Percentiles rank a stretch among this genome's conserved stretches.
These are phyloP conservation scores for Hirtodrosophila duncani DNA, from an alignment of 2,888 invertebrate genomes.

Conservation along the genomic window DNA sequence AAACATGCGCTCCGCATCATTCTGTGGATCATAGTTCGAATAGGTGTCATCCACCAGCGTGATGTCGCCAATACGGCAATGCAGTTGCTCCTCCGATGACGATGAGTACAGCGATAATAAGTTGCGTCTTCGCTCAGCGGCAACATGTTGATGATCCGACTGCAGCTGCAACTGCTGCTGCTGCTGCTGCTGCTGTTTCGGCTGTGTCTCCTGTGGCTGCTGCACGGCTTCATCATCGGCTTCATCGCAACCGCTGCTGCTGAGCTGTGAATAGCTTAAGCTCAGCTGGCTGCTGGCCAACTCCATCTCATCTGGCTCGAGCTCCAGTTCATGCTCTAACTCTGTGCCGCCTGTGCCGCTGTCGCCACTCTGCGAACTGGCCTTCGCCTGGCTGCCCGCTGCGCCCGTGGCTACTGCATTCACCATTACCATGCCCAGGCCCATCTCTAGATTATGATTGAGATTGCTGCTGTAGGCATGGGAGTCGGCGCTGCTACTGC, in stretches of 20 bases:
- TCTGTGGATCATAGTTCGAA: slow-evolving; percentile 77
- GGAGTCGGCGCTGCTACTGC: slow-evolving; percentile 72
- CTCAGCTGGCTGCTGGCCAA: slow-evolving; percentile 73
- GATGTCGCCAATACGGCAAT: slow-evolving; percentile 75
- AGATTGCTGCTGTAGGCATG: slow-evolving; percentile 43
- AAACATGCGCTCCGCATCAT: slow-evolving; percentile 79
- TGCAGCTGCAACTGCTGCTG: not conserved
- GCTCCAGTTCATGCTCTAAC: slow-evolving; percentile 70
- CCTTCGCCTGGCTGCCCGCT: slow-evolving; percentile 44
- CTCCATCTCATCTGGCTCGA: slow-evolving; percentile 52
- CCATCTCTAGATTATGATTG: slow-evolving; percentile 14
- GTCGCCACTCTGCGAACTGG: slow-evolving; percentile 73
- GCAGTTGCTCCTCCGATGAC: slow-evolving; percentile 67
- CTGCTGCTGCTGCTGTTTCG: slow-evolving; percentile 11
- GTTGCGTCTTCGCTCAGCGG: slow-evolving; percentile 43
- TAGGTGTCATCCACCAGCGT: slow-evolving; percentile 77
- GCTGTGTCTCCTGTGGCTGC: slow-evolving; percentile 32
- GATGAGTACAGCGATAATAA: slow-evolving; percentile 63
- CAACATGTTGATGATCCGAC: slow-evolving; percentile 34
- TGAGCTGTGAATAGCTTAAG: slow-evolving; percentile 73
- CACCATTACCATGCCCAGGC: slow-evolving; percentile 48
- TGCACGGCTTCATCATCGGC: slow-evolving; percentile 36
- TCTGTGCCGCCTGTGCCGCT: slow-evolving; percentile 75
- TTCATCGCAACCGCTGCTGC: slow-evolving; percentile 67
- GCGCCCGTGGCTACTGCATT: slow-evolving; percentile 38